Percentiles rank a stretch among this genome's conserved stretches.
phyloP scores from a whole-genome alignment of 2,113 vertebrate species.

The Halcyon senegalensis region DNA sequence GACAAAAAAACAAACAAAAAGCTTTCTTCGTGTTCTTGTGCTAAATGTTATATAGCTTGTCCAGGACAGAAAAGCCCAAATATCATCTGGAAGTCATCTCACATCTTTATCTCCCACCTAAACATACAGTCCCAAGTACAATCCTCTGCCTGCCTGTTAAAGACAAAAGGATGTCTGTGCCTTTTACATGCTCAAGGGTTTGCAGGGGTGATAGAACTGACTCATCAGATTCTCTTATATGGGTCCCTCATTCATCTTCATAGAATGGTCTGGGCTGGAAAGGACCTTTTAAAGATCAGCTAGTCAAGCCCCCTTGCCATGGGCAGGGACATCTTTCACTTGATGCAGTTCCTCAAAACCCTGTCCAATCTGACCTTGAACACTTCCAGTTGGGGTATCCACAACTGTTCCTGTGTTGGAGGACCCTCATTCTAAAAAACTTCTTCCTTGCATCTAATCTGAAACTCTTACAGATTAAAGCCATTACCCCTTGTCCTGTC shows the following conservation, averaged over 20 bases:
- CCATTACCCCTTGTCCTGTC: background rate
- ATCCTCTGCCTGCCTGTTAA: background rate
- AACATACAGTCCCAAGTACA: background rate
- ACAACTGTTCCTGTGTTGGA: background rate
- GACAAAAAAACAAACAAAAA: background rate
- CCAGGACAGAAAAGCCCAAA: background rate
- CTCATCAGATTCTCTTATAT: background rate
- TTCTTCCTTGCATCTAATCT: background rate
- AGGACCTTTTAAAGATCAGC: background rate
- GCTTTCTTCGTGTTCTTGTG: background rate
- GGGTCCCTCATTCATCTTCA: background rate
- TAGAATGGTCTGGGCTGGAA: background rate
- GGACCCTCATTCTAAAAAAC: background rate
- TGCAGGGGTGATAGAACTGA: background rate
- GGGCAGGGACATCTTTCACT: background rate
- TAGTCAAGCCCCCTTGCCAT: background rate
- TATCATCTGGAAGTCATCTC: background rate
- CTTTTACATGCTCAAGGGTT: background rate
- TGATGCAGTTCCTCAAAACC: background rate
- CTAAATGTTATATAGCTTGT: background rate
- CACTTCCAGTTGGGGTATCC: background rate
- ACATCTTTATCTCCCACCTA: background rate
- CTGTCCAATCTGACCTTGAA: background rate
- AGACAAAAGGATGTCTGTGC: background rate
- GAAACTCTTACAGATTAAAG: background rate